Conservation (phyloP, 2,888 invertebrate genomes). For the Agonopterix arenella region DNA sequence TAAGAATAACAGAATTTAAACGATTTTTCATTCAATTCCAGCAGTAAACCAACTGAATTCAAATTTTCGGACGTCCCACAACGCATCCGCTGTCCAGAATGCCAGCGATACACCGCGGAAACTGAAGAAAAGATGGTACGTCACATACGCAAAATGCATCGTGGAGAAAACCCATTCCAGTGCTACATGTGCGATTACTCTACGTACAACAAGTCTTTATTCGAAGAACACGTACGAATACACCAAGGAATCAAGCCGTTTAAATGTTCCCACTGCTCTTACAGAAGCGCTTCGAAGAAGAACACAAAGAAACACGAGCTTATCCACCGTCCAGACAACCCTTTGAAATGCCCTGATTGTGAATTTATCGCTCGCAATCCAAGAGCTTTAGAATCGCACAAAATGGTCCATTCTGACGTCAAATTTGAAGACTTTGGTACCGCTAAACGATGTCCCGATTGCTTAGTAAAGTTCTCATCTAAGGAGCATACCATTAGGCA, state of each 20-base stretch:
- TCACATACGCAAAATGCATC: slow-evolving; percentile 43
- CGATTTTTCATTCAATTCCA: too few relatives aligned
- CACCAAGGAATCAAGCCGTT: slow-evolving; percentile 62
- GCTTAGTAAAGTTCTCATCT: slow-evolving; percentile 9
- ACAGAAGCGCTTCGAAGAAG: slow-evolving; percentile 53
- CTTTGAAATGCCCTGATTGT: slow-evolving; percentile 38
- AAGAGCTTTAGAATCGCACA: slow-evolving; percentile 28
- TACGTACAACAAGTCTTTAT: slow-evolving; percentile 48
- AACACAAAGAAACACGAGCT: slow-evolving; percentile 54
- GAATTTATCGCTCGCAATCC: slow-evolving; percentile 40
- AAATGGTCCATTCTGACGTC: slow-evolving; percentile 2
- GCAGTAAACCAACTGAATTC: too few relatives aligned
- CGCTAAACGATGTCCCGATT: not conserved
- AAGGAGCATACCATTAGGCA: slow-evolving; percentile 9
- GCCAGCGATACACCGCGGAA: slow-evolving; percentile 30
- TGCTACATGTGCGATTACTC: slow-evolving; percentile 60
- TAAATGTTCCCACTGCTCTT: slow-evolving; percentile 47
- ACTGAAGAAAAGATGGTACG: slow-evolving; percentile 40
- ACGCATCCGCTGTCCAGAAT: slow-evolving; percentile 21
- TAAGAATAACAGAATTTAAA: too few relatives aligned
- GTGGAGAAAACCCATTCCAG: slow-evolving; percentile 51
- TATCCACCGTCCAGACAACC: slow-evolving; percentile 48
- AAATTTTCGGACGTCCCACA: too few relatives aligned
- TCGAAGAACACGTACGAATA: slow-evolving; percentile 51
- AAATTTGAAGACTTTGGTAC: not conserved